Evolutionary conservation across 2,113 vertebrate genomes (phyloP).

Genomic region (Periophthalmodon schlosseri): DNA sequence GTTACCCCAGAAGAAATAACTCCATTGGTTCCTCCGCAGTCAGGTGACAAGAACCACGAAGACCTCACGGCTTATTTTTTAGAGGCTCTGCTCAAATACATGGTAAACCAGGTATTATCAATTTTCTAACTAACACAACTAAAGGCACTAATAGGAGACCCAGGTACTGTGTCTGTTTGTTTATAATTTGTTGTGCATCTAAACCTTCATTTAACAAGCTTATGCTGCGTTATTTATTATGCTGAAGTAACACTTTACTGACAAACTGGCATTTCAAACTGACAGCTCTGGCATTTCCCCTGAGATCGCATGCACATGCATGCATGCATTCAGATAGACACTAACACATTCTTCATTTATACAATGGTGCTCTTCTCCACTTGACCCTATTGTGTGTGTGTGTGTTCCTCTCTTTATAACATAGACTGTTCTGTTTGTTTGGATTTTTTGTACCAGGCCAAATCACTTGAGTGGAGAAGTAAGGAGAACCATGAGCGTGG

Average conservation of each 20-base stretch:
- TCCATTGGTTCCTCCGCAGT: conserved; percentile 95
- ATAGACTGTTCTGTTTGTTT: conserved; percentile 32
- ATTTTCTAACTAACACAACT: conserved; percentile 70
- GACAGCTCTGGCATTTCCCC: conserved; percentile 17
- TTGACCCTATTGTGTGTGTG: conserved; percentile 33
- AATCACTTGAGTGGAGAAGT: conserved; percentile 98
- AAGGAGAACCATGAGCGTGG: conserved; percentile 98
- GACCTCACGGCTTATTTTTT: conserved; percentile 98
- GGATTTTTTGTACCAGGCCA: conserved; percentile 82
- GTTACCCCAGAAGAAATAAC: conserved; percentile 97
- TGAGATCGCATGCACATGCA: conserved; percentile 15
- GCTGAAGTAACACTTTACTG: conserved; percentile 16
- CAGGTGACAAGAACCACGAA: conserved; percentile 98
- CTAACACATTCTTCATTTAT: conserved; percentile 41
- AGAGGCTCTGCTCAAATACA: conserved; percentile 97
- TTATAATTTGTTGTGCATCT: neutral
- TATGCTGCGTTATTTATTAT: conserved; percentile 1
- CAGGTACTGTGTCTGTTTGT: neutral
- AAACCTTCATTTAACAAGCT: conserved; percentile 1
- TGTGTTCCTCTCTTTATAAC: conserved; percentile 30
- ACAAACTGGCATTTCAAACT: conserved; percentile 14
- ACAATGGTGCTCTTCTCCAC: conserved; percentile 63
- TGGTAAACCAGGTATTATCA: conserved; percentile 96
- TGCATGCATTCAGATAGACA: conserved; percentile 31
- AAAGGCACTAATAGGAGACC: conserved; percentile 29